Percentiles rank a stretch among this genome's conserved stretches.
phyloP scores from a whole-genome alignment of 2,797 vertebrate species.

The Poecilia gillii region DNA sequence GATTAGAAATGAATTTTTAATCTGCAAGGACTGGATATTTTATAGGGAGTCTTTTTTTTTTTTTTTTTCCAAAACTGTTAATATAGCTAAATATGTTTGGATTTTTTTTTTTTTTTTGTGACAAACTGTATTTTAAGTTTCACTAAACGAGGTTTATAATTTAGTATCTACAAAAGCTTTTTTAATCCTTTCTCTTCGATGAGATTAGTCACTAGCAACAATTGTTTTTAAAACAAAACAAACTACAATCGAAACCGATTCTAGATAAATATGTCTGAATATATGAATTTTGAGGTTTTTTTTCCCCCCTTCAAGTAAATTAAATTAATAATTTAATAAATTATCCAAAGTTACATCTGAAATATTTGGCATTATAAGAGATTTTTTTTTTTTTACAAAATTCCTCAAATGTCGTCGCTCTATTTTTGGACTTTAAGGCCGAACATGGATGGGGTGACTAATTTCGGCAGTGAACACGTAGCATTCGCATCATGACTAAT shows the following conservation, averaged over 20 bases:
- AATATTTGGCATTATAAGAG: background rate
- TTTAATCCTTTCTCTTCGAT: background rate
- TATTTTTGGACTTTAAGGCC: background rate
- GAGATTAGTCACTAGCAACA: background rate
- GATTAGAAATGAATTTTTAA: background rate
- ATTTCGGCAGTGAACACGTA: constrained; percentile 10
- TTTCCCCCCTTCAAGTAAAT: background rate
- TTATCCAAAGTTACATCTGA: background rate
- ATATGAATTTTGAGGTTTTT: background rate
- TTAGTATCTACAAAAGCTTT: background rate
- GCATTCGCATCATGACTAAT: constrained; percentile 21
- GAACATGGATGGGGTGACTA: constrained; percentile 9
- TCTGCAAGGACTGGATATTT: background rate
- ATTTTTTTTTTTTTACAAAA: background rate
- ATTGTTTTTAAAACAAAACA: background rate
- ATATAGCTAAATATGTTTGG: background rate
- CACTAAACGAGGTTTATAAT: background rate
- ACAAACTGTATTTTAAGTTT: background rate
- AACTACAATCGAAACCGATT: background rate
- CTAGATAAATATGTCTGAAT: background rate
- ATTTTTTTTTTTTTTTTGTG: too few relatives aligned
- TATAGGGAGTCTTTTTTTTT: background rate
- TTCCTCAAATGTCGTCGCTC: background rate
- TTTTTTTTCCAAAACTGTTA: background rate
- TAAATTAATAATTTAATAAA: background rate